Evolutionary conservation across 1,140 invertebrate species (phyloP), one percentile per base, ranked within the genome.

Genomic region (Lanistes nyassanus): DNA sequence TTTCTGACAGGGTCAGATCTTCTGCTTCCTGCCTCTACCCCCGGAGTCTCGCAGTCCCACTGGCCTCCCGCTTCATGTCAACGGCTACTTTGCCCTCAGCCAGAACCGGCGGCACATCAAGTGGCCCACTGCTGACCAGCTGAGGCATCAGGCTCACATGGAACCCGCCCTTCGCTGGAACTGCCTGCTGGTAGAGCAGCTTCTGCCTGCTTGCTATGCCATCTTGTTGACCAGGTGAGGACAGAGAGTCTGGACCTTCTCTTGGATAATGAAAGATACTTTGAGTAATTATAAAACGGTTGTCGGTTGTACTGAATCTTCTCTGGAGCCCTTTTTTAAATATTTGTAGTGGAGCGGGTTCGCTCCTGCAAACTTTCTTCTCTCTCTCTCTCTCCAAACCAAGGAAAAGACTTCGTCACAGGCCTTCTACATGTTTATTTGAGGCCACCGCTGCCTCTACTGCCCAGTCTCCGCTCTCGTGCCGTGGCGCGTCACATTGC

Each of bases 11-110:
- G 51, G 73, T 51, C 85, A 86, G 58, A 73, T 87, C 5, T 88
- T 86, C 76, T 87, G 85, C 65, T 84, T 85, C 58, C 69, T 88
- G 19, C 87, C 87, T 26, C 79, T 88, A 13, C 86, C 85, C 26
- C 67, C 82, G 37, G 74, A 81, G 58, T 53, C 78, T 56, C 62
- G 72, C 53, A 82, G 76, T 62, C 53, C 78, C 21, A 83, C 84
- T 5, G 86, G 86, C 13, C 78, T 85, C n/a, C 86, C 85, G 1
- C 79, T 87, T 23, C 84, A 86, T 66, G 78, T 88, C 9, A 85
- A 85, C 76, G 85, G 85, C 13, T 85, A 79, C 62, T 86, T 88
- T 80, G 82, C 84, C 5, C 68, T 87, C 16, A 84, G 81, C 64
- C 83, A 83, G 67, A 85, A 86, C 64, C 78, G 85, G 68, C 78